phyloP scores from a whole-genome alignment of 2,888 invertebrate genomes.

The Parelbella ahira region DNA sequence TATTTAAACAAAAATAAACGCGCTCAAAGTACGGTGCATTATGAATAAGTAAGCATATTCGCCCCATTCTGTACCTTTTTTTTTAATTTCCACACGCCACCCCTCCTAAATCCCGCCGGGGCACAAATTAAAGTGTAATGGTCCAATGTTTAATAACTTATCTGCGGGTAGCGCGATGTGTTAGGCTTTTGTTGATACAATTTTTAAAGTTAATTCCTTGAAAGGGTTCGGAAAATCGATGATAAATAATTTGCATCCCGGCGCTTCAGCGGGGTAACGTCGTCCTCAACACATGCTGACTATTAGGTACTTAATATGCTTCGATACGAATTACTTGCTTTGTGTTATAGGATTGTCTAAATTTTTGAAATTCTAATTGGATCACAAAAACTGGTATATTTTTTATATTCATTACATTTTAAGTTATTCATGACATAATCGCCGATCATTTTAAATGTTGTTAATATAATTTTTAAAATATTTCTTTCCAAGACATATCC shows the following conservation, averaged over 20 bases:
- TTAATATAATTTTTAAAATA: no score
- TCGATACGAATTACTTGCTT: no score
- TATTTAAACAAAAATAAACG: conserved; percentile 59
- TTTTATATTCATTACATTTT: not conserved
- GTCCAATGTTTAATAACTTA: conserved; percentile 76
- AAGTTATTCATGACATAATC: not conserved
- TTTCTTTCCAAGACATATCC: no score
- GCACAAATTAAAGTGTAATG: conserved; percentile 76
- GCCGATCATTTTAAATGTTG: no score
- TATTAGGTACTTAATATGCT: no score
- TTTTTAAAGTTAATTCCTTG: conserved; percentile 62
- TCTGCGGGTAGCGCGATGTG: conserved; percentile 69
- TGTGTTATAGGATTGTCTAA: no score
- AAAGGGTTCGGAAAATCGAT: conserved; percentile 43
- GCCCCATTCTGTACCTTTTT: conserved; percentile 49
- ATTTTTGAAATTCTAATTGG: conserved; percentile 15
- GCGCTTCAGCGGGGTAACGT: no score
- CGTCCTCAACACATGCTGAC: no score
- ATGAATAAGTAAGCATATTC: conserved; percentile 69
- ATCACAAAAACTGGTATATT: not conserved
- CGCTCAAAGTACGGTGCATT: conserved; percentile 25
- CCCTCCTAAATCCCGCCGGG: conserved; percentile 67
- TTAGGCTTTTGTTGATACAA: conserved; percentile 69
- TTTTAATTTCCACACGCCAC: conserved; percentile 58
- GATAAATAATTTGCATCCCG: conserved; percentile 22